A percentile compares a stretch with the other conserved stretches of the same genome.
phyloP scores from a whole-genome alignment of 2,797 vertebrate species.

The Salmo trutta region DNA sequence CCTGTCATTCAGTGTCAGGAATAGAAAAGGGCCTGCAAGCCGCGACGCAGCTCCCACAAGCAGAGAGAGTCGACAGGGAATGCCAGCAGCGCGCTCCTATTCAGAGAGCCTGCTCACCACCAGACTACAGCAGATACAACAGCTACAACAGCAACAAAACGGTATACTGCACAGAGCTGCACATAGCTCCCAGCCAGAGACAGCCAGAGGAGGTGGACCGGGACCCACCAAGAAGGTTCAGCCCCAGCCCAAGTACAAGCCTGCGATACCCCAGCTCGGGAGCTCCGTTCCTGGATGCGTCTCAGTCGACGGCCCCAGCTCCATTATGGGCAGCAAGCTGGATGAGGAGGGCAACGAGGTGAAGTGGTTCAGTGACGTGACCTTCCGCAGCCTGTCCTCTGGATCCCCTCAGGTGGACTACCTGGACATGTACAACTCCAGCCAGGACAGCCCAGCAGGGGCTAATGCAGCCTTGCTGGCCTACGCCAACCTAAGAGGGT shows the following conservation, averaged over 20 bases:
- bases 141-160: constrained; percentile 31
- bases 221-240: constrained; percentile 59
- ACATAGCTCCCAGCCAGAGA: constrained; percentile 67
- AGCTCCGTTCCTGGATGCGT: constrained; percentile 52
- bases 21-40: constrained; percentile 82
- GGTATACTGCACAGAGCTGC: constrained; percentile 58
- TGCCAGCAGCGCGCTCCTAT: constrained; percentile 74
- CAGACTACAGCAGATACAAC: constrained; percentile 76
- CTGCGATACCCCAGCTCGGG: constrained; percentile 59
- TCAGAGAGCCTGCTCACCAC: constrained; percentile 72
- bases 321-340: constrained; percentile 82
- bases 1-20: constrained; percentile 87
- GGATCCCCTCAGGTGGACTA: constrained; percentile 70
- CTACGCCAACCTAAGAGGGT: constrained; percentile 77
- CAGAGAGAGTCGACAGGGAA: constrained; percentile 73
- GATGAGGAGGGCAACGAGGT: constrained; percentile 86
- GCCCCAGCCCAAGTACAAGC: constrained; percentile 76
- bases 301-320: constrained; percentile 67
- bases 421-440: constrained; percentile 87
- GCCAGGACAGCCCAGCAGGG: constrained; percentile 78
- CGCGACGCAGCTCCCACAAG: constrained; percentile 76
- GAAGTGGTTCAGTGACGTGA: constrained; percentile 80
- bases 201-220: constrained; percentile 47
- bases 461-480: constrained; percentile 69
- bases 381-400: constrained; percentile 79